Evolutionary conservation across 2,113 vertebrate genomes (phyloP), one percentile per base, ranked within the genome.

Genomic region (Perccottus glenii): DNA sequence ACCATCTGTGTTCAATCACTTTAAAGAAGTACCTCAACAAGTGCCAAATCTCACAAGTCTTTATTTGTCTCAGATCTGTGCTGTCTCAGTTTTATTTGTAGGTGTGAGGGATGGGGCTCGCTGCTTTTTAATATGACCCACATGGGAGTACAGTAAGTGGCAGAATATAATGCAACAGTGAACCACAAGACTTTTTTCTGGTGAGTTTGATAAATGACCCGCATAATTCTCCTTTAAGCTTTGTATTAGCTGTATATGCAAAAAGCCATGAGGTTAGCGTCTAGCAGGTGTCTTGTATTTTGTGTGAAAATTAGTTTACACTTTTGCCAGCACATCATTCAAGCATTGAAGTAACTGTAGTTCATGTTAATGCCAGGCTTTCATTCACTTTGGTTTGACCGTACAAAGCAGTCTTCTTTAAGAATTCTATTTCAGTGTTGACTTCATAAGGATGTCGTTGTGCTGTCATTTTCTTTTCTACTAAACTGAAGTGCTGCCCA

Each of bases 1-100:
- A 51, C 61, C 77, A 73, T 78, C 81, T 85, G 65, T 43, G 58
- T 81, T 84, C 76, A 81, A 77, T 88, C 75, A 71, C 15, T 69
- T 46, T 56, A 65, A 74, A 73, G 43, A 70, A 33, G 64, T 59
- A 38, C 44, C 10, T 32, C 42, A 16, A 58, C 52, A 58, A 52
- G 67, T 78, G 78, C 67, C 55, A 77, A 71, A 78, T 70, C 67
- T 60, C 62, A 74, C 49, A 53, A 55, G 58, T 53, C 64, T 53
- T 49, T 62, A 7, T 70, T 36, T 65, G 65, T 58, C 56, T 74
- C 47, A 58, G 19, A 49, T n/a, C 9, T 38, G 43, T 27, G 19
- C 19, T 42, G 38, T 7, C 48, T 52, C 45, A 61, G 63, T n/a
- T 64, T 6, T 58, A 51, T 51, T 36, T 14, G 36, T 68, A 63